Base-by-base conservation (phyloP, 2,888 invertebrate species). In the Cosmorhoe ocellata region DNA sequence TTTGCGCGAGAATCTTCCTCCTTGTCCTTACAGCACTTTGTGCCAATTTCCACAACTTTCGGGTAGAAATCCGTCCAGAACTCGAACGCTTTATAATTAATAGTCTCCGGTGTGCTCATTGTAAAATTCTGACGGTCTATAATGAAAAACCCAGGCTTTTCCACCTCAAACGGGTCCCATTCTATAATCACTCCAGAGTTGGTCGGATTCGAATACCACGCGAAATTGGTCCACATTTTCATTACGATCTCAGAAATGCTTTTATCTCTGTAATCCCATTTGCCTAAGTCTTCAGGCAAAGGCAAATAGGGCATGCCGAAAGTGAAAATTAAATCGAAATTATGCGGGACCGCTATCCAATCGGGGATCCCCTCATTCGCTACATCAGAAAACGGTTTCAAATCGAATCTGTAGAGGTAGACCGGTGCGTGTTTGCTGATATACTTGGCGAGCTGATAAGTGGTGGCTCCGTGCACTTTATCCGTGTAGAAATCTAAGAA, bases 21-120 rank as follows among this genome's bases (percentile, higher is more conserved):
- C 10, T 79, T 79, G 53, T 91, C 91, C 71, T 95, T 95, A 68
- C 96, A 96, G 71, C 96, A 96, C 67, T 93, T 93, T 2, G 92
- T 93, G 0, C 95, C 93, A 56, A 94, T 93, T 66, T 93, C 92
- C 8, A 95, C 82, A 31, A 96, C 93, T 79, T 92, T 94, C 0
- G 96, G 96, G 73, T 95, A 96, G 75, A 95, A 95, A 55, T 94
- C 93, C 64, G 95, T 95, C 96, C 96, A 96, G 81, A 96, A 96
- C 56, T 94, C 93, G 58, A 96, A 92, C 13, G 95, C 93, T 69
- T 94, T 94, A 68, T 95, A 95, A 79, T 96, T 94, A 24, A 96
- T 90, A 24, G 89, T 92, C 1, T 86, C 88, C 0, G 92, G 78
- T 61, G 93, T 92, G 63, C 94, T 94, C 93, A 96, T 95, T 56